Percentiles rank a stretch among this genome's conserved stretches.
Conservation (phyloP, 1,140 invertebrate genomes). For the Helicoverpa zea region DNA sequence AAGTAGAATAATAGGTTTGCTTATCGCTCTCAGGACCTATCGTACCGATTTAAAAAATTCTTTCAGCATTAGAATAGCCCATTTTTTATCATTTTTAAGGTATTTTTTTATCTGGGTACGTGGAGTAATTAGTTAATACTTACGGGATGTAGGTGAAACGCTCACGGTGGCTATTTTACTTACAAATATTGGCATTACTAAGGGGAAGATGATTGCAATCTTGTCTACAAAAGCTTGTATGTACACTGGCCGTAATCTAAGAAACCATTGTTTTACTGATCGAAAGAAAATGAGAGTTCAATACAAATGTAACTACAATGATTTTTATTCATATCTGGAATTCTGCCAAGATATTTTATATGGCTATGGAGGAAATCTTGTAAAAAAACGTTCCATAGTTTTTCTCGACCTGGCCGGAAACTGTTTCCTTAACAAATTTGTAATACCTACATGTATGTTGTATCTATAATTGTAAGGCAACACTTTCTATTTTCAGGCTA, state of each 20-base stretch:
- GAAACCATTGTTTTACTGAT: conserved; percentile 19
- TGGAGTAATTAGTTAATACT: neutral
- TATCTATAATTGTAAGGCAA: too few relatives aligned
- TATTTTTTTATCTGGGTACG: neutral
- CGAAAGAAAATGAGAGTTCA: conserved; percentile 27
- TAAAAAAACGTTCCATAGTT: neutral
- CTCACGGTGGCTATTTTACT: too few relatives aligned
- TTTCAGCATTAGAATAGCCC: too few relatives aligned
- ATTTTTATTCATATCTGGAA: conserved; percentile 7
- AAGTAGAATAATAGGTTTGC: too few relatives aligned
- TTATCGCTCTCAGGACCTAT: too few relatives aligned
- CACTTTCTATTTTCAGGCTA: too few relatives aligned
- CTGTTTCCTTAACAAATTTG: too few relatives aligned
- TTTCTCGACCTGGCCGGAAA: too few relatives aligned
- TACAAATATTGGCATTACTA: too few relatives aligned
- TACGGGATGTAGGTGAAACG: neutral
- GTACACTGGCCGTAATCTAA: neutral
- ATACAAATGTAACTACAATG: conserved; percentile 1
- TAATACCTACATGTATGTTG: too few relatives aligned
- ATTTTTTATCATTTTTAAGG: too few relatives aligned
- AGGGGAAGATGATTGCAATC: neutral
- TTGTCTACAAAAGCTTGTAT: neutral
- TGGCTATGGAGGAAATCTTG: neutral
- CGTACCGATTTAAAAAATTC: too few relatives aligned
- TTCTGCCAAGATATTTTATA: neutral